Conservation (phyloP, 2,888 invertebrate species). For the Diaphora mendica region DNA sequence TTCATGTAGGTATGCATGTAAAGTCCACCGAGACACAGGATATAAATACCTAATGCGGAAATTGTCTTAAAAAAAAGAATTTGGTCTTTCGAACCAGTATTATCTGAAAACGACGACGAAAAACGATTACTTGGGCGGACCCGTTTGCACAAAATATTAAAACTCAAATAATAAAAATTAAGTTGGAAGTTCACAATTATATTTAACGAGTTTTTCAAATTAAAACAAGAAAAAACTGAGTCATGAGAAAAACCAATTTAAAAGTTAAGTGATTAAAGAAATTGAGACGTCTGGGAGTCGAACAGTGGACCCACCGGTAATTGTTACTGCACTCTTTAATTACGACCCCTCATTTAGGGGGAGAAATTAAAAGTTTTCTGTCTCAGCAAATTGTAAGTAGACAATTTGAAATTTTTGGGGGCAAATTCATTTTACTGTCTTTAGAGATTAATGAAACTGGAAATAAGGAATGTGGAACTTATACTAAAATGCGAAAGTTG, state of each 20-base stretch:
- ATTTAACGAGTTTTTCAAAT: conserved; percentile 40
- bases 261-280: conserved; percentile 58
- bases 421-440: conserved; percentile 24
- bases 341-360: conserved; percentile 58
- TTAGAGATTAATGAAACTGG: conserved; percentile 29
- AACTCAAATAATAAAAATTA: conserved; percentile 11
- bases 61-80: too few relatives aligned
- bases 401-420: conserved; percentile 45
- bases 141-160: background rate
- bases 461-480: background rate
- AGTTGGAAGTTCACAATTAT: conserved; percentile 41
- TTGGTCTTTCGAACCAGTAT: too few relatives aligned
- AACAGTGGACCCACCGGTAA: conserved; percentile 52
- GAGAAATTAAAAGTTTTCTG: conserved; percentile 57
- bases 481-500: background rate
- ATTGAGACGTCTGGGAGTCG: conserved; percentile 55
- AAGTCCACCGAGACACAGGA: too few relatives aligned
- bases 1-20: too few relatives aligned
- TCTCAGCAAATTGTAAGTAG: conserved; percentile 57
- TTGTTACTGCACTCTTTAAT: conserved; percentile 54
- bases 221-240: conserved; percentile 48
- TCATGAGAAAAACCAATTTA: conserved; percentile 52
- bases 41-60: too few relatives aligned
- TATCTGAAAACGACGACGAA: too few relatives aligned
- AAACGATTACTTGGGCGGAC: too few relatives aligned